Conservation (phyloP, 1,140 invertebrate genomes). For the Procambarus clarkii region DNA sequence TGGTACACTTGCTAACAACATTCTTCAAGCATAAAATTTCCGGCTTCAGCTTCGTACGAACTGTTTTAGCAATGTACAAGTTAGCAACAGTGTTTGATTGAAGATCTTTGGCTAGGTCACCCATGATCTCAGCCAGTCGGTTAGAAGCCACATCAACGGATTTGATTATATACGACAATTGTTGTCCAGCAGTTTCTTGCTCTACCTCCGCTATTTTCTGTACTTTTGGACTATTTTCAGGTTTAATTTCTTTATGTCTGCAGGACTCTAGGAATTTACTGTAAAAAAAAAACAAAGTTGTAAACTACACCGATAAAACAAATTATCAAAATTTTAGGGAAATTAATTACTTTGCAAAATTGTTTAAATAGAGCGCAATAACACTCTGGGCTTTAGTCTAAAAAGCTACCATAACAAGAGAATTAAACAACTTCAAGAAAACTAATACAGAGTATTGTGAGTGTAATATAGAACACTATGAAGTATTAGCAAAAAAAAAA, state of each 20-base stretch:
- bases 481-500: too few relatives aligned
- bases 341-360: background rate
- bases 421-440: too few relatives aligned
- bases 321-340: background rate
- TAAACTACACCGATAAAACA: background rate
- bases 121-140: slow-evolving; percentile 40
- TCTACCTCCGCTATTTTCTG: background rate
- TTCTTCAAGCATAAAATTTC: slow-evolving; percentile 49
- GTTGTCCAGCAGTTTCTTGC: slow-evolving; percentile 17
- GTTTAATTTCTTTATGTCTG: slow-evolving; percentile 6
- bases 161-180: slow-evolving; percentile 38
- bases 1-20: slow-evolving; percentile 21
- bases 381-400: too few relatives aligned
- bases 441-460: too few relatives aligned
- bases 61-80: slow-evolving; percentile 21
- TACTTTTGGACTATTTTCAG: background rate
- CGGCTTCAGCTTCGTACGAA: slow-evolving; percentile 44
- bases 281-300: background rate
- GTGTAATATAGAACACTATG: too few relatives aligned
- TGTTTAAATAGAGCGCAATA: too few relatives aligned
- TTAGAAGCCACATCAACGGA: slow-evolving; percentile 38
- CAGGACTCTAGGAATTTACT: slow-evolving; percentile 36
- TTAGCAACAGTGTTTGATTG: slow-evolving; percentile 46
- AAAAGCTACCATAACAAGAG: too few relatives aligned
- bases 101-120: slow-evolving; percentile 45